Evolutionary conservation across 2,113 vertebrate species (phyloP).

Genomic region (Rhagologus leucostigma): DNA sequence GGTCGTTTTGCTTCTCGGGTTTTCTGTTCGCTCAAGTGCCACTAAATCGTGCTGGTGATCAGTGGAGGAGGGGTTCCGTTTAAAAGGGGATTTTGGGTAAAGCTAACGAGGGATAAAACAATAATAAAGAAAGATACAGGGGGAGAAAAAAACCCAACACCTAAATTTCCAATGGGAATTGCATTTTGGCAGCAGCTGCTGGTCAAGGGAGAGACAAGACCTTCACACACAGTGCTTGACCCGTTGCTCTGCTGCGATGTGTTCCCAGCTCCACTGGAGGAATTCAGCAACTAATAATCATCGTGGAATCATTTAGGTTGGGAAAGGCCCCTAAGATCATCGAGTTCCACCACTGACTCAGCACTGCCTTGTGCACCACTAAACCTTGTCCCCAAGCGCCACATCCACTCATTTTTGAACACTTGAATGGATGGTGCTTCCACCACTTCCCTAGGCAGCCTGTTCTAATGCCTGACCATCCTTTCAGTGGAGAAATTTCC

Average conservation of each 20-base stretch:
- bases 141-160: rapidly evolving
- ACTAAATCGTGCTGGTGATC: not conserved
- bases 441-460: not conserved
- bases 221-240: not conserved
- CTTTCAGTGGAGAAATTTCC: not conserved
- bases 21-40: not conserved
- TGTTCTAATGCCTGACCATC: not conserved
- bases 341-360: not conserved
- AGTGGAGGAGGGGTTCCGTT: not conserved
- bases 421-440: not conserved
- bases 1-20: not conserved
- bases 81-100: not conserved
- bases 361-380: not conserved
- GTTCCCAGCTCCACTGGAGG: not conserved
- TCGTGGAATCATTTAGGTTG: not conserved
- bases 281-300: not conserved
- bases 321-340: not conserved
- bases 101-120: not conserved
- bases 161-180: not conserved
- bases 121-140: not conserved
- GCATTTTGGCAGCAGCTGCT: not conserved
- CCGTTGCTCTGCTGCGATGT: rapidly evolving
- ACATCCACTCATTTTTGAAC: not conserved
- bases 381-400: not conserved
- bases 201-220: not conserved